Evolutionary conservation across 2,113 vertebrate species (phyloP).

Genomic region (Uria lomvia): DNA sequence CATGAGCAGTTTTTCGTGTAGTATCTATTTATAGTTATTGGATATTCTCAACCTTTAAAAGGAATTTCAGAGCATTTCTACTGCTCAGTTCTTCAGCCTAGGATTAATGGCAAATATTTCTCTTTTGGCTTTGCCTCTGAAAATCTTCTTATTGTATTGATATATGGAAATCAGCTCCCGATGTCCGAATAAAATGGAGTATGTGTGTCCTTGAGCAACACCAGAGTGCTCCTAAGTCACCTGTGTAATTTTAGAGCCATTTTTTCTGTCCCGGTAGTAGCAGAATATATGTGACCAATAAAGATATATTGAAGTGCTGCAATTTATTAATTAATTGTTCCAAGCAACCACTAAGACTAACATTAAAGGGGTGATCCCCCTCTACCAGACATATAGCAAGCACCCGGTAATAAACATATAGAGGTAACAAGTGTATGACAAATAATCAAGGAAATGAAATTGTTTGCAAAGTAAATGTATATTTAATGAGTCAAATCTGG

Average conservation of each 20-base stretch:
- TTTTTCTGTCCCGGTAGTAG: not conserved
- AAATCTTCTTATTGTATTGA: not conserved
- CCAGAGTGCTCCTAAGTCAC: not conserved
- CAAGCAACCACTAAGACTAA: not conserved
- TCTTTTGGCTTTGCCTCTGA: not conserved
- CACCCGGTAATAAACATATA: not conserved
- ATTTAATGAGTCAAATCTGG: not conserved
- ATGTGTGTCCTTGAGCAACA: not conserved
- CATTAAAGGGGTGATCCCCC: not conserved
- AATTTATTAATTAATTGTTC: not conserved
- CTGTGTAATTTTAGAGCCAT: not conserved
- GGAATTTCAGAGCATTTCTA: not conserved
- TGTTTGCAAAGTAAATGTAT: not conserved
- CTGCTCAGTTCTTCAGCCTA: not conserved
- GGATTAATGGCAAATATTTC: not conserved
- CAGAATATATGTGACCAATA: not conserved
- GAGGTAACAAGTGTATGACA: not conserved
- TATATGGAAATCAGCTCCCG: not conserved
- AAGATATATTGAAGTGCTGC: not conserved
- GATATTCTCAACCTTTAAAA: not conserved
- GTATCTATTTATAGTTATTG: not conserved
- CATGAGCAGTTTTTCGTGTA: not conserved
- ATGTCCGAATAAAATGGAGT: not conserved
- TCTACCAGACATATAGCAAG: not conserved
- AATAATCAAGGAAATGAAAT: not conserved